These are phyloP conservation scores for Polypterus senegalus DNA, from an alignment of 2,113 vertebrate genomes.

Conservation along the genomic window DNA sequence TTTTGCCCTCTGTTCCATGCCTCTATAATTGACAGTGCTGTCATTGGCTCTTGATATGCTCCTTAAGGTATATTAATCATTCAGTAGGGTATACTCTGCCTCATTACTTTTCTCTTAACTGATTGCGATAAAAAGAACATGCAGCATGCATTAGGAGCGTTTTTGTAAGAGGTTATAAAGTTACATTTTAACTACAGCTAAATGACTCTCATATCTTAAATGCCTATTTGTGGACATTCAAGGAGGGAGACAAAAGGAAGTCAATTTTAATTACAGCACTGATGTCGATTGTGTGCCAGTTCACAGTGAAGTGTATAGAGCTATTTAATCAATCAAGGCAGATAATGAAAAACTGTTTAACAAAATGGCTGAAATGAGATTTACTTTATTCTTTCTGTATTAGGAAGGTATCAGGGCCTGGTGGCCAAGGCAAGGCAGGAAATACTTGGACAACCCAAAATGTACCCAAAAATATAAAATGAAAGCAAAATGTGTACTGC, in stretches of 20 bases:
- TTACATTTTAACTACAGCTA: background rate
- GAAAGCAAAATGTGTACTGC: no score
- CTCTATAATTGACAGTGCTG: constrained; percentile 27
- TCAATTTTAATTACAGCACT: background rate
- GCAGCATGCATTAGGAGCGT: background rate
- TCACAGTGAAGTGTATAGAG: no score
- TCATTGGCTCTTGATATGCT: constrained; percentile 12
- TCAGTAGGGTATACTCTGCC: constrained; percentile 21
- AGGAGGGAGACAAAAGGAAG: background rate
- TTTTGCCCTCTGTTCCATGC: constrained; percentile 30
- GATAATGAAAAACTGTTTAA: no score
- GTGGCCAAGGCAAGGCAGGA: no score
- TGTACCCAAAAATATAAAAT: no score
- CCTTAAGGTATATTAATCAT: constrained; percentile 33
- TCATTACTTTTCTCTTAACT: constrained; percentile 20
- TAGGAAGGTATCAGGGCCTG: no score
- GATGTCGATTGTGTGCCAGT: no score
- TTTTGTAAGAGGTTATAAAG: background rate
- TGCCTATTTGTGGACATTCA: background rate
- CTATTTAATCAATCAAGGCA: no score
- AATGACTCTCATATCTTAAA: background rate
- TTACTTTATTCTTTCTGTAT: no score
- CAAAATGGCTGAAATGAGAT: no score
- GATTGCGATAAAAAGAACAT: background rate
- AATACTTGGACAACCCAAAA: no score